A percentile compares a stretch with the other conserved stretches of the same genome.
Conservation (phyloP, 64 coral and sea anemone species). For the Cladopsammia gracilis region DNA sequence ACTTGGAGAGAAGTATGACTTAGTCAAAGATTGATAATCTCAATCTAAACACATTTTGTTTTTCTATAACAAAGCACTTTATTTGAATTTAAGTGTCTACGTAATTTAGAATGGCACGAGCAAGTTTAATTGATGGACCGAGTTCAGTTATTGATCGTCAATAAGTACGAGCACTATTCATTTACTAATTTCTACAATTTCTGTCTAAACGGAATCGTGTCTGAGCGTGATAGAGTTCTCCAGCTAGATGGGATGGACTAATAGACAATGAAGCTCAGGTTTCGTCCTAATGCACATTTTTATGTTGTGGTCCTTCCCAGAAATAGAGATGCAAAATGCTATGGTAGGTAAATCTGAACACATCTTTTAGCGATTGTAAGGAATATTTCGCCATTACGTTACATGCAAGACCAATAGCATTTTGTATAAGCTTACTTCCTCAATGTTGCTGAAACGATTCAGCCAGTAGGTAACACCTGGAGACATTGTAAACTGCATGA, state of each 20-base stretch:
- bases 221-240: too few relatives aligned
- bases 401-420: too few relatives aligned
- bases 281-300: too few relatives aligned
- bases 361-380: background rate
- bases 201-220: too few relatives aligned
- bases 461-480: background rate
- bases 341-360: background rate
- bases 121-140: too few relatives aligned
- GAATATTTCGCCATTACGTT: too few relatives aligned
- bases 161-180: too few relatives aligned
- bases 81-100: background rate
- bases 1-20: background rate
- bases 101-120: background rate
- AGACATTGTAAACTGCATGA: background rate
- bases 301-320: background rate
- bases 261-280: too few relatives aligned
- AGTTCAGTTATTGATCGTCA: too few relatives aligned
- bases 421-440: background rate
- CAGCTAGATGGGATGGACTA: too few relatives aligned
- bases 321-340: background rate
- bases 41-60: constrained; percentile 4
- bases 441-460: background rate
- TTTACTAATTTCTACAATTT: too few relatives aligned
- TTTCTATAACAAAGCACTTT: constrained; percentile 33
- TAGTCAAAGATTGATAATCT: background rate